Evolutionary conservation across 2,113 vertebrate genomes (phyloP).

Genomic region (Cichladusa arquata): DNA sequence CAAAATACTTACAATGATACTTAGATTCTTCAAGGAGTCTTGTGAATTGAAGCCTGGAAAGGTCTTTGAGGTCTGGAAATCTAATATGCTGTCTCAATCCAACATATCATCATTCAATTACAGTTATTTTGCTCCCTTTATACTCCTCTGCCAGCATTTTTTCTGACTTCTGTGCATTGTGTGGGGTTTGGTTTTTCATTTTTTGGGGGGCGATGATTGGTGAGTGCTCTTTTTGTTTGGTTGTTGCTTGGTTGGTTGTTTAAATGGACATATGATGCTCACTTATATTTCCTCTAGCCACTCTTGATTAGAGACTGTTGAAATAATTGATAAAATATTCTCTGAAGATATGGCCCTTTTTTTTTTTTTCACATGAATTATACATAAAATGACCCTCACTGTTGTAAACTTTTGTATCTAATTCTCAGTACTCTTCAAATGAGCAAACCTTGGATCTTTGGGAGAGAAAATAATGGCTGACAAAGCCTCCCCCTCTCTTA

Average conservation of each 20-base stretch:
- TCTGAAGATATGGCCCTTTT: background rate
- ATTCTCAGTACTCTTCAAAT: background rate
- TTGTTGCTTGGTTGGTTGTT: background rate
- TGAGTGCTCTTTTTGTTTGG: background rate
- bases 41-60: background rate
- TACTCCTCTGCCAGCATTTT: background rate
- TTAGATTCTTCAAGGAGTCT: background rate
- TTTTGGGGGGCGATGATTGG: rapidly evolving
- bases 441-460: background rate
- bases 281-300: background rate
- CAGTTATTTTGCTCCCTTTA: background rate
- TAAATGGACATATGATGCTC: background rate
- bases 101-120: background rate
- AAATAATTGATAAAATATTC: background rate
- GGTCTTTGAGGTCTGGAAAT: background rate
- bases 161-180: rapidly evolving
- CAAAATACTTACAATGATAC: background rate
- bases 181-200: no score
- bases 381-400: background rate
- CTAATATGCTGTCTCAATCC: background rate
- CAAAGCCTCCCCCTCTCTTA: no score
- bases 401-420: background rate
- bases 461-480: no score
- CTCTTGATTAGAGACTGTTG: background rate
- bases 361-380: background rate